Evolutionary conservation across 2,888 invertebrate species (phyloP).

Genomic region (Drosophila colorata): DNA sequence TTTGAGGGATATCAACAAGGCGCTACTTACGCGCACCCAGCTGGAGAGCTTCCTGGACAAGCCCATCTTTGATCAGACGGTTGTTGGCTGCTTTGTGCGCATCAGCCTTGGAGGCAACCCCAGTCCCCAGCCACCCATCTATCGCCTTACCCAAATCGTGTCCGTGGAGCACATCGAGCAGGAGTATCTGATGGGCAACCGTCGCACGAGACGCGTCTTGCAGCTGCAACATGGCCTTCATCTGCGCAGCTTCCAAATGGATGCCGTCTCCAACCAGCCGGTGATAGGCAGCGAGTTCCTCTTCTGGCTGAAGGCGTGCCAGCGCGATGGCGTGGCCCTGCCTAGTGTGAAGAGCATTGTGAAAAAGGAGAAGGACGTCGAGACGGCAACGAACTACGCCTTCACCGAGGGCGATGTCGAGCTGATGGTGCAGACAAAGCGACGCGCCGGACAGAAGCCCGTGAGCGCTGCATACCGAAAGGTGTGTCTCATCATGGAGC

Average conservation of each 20-base stretch:
- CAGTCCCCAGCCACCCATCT: constrained; percentile 2
- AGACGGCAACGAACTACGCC: constrained; percentile 12
- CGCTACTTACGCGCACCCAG: constrained; percentile 38
- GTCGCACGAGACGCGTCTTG: constrained; percentile 25
- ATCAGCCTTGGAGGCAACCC: constrained; percentile 15
- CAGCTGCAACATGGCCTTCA: constrained; percentile 18
- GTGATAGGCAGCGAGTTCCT: constrained; percentile 26
- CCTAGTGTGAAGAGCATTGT: constrained; percentile 23
- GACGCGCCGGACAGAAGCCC: constrained; percentile 1
- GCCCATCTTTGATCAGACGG: constrained; percentile 50
- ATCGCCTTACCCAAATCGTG: constrained; percentile 27
- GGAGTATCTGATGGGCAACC: constrained; percentile 30
- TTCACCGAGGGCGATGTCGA: constrained; percentile 52
- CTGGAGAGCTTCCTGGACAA: constrained; percentile 43
- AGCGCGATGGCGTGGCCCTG: constrained; percentile 3
- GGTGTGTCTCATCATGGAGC: constrained; percentile 41
- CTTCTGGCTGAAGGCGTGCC: constrained; percentile 22
- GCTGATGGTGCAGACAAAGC: constrained; percentile 31
- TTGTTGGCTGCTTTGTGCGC: constrained; percentile 51
- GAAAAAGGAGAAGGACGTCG: constrained; percentile 36
- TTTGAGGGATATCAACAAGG: constrained; percentile 12
- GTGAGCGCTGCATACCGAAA: constrained; percentile 41
- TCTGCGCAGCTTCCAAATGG: constrained; percentile 13
- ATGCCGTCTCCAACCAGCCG: constrained; percentile 42
- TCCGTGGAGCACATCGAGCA: constrained; percentile 1